Conservation (phyloP, 2,888 invertebrate species). For the Tortricodes alternella region DNA sequence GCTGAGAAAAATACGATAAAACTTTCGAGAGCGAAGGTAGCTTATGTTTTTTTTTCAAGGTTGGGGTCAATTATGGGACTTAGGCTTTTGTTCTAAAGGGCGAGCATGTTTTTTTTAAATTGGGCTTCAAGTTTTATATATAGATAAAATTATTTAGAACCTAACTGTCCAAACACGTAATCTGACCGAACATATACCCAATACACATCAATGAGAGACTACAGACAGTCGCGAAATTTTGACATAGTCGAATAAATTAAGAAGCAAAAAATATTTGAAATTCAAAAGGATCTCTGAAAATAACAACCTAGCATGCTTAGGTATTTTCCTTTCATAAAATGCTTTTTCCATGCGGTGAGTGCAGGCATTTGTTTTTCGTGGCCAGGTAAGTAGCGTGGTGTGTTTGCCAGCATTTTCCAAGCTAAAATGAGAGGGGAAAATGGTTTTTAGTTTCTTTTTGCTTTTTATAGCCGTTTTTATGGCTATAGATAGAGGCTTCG, state of each 20-base stretch:
- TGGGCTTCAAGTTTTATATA: too few relatives aligned
- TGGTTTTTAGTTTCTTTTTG: constrained; percentile 41
- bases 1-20: constrained; percentile 36
- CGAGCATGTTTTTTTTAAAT: too few relatives aligned
- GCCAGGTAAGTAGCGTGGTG: constrained; percentile 38
- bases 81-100: constrained; percentile 27
- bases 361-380: constrained; percentile 5
- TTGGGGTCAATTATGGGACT: constrained; percentile 23
- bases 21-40: constrained; percentile 13
- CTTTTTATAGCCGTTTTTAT: constrained; percentile 40
- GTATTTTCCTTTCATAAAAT: neutral
- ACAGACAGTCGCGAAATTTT: too few relatives aligned
- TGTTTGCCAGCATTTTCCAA: constrained; percentile 44
- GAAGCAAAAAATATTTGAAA: neutral
- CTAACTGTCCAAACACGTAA: too few relatives aligned
- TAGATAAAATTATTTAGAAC: too few relatives aligned
- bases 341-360: constrained; percentile 9
- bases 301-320: neutral
- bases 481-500: neutral
- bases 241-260: too few relatives aligned
- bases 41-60: constrained; percentile 30
- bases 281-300: neutral
- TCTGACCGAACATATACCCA: too few relatives aligned
- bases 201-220: too few relatives aligned
- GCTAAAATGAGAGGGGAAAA: constrained; percentile 46